Base-by-base conservation (phyloP, 1,140 invertebrate species). In the Drosophila erecta region DNA sequence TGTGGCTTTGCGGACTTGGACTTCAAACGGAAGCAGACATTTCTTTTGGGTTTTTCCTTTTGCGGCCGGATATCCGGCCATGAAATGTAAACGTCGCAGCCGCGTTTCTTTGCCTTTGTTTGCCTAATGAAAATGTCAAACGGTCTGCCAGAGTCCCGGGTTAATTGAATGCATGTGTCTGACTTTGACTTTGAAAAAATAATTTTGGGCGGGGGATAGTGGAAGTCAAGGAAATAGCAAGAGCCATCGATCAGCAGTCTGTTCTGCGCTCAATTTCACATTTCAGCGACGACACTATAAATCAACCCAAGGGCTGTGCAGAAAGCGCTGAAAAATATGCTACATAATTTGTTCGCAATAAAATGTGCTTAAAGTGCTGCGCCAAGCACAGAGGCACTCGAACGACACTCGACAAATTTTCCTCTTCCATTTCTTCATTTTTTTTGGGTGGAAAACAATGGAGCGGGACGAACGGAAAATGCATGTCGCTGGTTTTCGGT, bases 341-440 rank as follows among this genome's bases (percentile, higher is more conserved):
- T 84, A 78, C 85, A 84, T 90, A 90, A 89, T 90, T 89, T 90
- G 80, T 62, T 80, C 53, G 85, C 77, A 84, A 90, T 89, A 80
- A 89, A 89, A 77, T 80, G 73, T 77, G 73, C 62, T 65, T 58
- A 87, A 87, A 80, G 65, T 89, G 78, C 81, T 81, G 79, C 72
- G 76, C 85, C 66, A 77, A 83, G 71, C 61, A 70, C 74, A 70
- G 57, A 44, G 37, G 41, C 22, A 27, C 49, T 53, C 57, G 27
- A 59, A 59, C 59, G 46, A 47, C 47, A 56, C 69, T 83, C 62
- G 60, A 66, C 56, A 70, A 56, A 20, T 46, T 46, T 46, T 22
- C 15, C 15, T 15, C 15, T 41, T 41, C 7, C 6, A 8, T 41
- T 41, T 17, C 15, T 17, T 8, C n/a, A 8, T n/a, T 12, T 44